A percentile compares a stretch with the other conserved stretches of the same genome.
These are phyloP conservation scores for Melinaea menophilus DNA, from an alignment of 2,888 invertebrate genomes.

Conservation along the genomic window DNA sequence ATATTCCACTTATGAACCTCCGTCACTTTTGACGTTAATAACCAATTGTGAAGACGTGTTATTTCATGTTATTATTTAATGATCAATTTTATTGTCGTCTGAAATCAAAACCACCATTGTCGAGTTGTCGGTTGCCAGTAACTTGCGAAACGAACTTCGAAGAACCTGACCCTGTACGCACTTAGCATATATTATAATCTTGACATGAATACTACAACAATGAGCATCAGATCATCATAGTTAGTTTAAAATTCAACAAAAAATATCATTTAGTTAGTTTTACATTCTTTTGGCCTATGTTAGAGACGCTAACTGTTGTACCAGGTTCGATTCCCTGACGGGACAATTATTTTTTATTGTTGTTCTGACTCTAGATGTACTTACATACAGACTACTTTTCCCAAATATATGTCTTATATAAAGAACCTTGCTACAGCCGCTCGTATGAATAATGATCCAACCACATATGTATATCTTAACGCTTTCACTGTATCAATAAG, in stretches of 20 bases:
- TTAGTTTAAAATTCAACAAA: background rate
- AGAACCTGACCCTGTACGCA: constrained; percentile 54
- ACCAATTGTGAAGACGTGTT: constrained; percentile 1
- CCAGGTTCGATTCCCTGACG: too few relatives aligned
- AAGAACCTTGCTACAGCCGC: constrained; percentile 1
- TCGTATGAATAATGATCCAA: constrained; percentile 14
- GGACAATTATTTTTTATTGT: too few relatives aligned
- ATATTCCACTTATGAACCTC: background rate
- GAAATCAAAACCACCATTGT: constrained; percentile 41
- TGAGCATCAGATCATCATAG: constrained; percentile 28
- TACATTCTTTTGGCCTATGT: too few relatives aligned
- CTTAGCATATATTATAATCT: constrained; percentile 51
- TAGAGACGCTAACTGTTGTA: too few relatives aligned
- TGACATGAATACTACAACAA: constrained; percentile 47
- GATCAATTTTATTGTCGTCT: constrained; percentile 35
- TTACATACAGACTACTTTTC: too few relatives aligned
- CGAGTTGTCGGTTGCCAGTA: constrained; percentile 44
- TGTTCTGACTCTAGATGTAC: too few relatives aligned
- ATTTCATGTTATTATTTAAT: constrained; percentile 11
- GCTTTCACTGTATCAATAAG: constrained; percentile 23
- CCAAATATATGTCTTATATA: background rate
- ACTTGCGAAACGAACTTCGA: constrained; percentile 55
- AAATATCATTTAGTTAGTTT: too few relatives aligned
- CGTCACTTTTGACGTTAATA: background rate
- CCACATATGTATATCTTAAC: constrained; percentile 5